Evolutionary conservation across 2,797 vertebrate species (phyloP).

Genomic region (Enteromius viviparus): DNA sequence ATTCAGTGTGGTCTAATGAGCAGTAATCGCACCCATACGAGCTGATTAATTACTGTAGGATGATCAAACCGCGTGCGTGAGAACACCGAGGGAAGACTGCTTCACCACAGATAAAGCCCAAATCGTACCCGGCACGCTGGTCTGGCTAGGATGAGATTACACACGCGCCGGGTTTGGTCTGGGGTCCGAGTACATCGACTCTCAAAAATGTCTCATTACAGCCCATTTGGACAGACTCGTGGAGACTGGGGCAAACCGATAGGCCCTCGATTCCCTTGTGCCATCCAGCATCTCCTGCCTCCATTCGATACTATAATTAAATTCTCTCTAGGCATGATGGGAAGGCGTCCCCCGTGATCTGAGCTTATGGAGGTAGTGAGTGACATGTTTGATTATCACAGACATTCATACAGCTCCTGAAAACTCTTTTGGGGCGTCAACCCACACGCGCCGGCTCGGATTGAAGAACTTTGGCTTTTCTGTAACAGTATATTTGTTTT

Average conservation of each 20-base stretch:
- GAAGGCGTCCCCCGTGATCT: constrained; percentile 25
- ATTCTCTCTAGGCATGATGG: constrained; percentile 36
- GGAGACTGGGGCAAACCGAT: constrained; percentile 48
- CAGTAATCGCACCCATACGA: constrained; percentile 56
- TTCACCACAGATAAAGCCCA: constrained; percentile 37
- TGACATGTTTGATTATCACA: constrained; percentile 37
- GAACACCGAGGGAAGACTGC: constrained; percentile 40
- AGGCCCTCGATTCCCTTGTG: constrained; percentile 38
- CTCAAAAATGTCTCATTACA: constrained; percentile 51
- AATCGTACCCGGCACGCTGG: constrained; percentile 28
- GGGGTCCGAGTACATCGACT: constrained; percentile 13
- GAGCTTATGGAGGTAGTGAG: constrained; percentile 33
- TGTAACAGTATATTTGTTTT: constrained; percentile 32
- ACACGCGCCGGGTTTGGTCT: neutral
- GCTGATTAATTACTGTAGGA: constrained; percentile 64
- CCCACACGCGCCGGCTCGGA: neutral
- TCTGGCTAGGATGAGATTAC: constrained; percentile 12
- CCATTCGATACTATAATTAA: constrained; percentile 28
- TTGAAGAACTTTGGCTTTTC: neutral
- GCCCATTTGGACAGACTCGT: constrained; percentile 53
- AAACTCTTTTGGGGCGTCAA: constrained; percentile 17
- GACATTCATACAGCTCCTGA: constrained; percentile 16
- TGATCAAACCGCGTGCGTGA: constrained; percentile 53
- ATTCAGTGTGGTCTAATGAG: constrained; percentile 62
- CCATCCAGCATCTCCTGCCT: constrained; percentile 2